Base-by-base conservation (phyloP, 2,888 invertebrate genomes). In the Monoplex corrugatus region DNA sequence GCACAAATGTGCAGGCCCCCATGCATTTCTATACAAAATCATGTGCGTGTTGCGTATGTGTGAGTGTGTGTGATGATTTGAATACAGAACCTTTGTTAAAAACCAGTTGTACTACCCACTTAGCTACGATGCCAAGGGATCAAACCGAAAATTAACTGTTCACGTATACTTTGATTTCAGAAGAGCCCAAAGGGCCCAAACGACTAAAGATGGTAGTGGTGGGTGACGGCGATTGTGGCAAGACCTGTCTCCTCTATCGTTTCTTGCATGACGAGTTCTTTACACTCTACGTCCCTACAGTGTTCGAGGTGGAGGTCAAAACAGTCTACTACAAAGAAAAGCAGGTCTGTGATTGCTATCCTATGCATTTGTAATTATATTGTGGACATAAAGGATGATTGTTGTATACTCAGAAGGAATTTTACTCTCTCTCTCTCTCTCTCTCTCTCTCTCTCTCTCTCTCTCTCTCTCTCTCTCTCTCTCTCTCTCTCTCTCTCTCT, bases 151-250 rank as follows among this genome's bases (percentile, higher is more conserved):
- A 16, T 28, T 28, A 57, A 28, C 28, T 10, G 72, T n/a, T 72
- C n/a, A 68, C 38, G 75, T 75, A 23, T 83, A 3, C 5, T 45
- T 16, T 5, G 5, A 5, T 63, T 57, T 57, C 86, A 86, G 89
- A 89, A 3, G 75, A 72, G 40, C n/a, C 38, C 35, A 28, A 1
- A 2, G 43, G 38, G 16, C 78, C 43, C 32, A 40, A 50, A 3
- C 86, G 89, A 45, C 88, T 88, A 40, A 91, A 91, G 89, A 87
- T 90, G 86, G 90, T 91, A 68, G 85, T 91, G 16, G 91, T n/a
- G 0, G 91, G 91, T 0, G 91, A 91, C 68, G 91, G 91, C 0
- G 91, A 90, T 38, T 91, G 91, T 63, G 91, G 91, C 43, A 91
- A 91, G 87, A 91, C 91, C 1, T 90, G 89, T 44, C 89, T 91